phyloP scores from a whole-genome alignment of 2,113 vertebrate genomes.

The Phyllostomus hastatus region DNA sequence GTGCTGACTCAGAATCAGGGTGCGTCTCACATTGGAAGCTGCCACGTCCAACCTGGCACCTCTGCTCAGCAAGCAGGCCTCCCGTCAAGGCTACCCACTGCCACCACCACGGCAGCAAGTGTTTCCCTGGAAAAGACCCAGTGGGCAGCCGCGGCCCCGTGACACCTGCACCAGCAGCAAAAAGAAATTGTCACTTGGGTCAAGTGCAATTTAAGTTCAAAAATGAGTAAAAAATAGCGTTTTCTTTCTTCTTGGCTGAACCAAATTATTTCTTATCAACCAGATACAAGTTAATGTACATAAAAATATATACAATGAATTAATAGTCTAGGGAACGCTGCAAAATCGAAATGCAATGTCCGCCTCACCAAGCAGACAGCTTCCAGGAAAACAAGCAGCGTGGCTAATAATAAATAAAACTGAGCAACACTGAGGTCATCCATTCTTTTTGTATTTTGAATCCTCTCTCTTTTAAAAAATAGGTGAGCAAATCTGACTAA shows the following conservation, averaged over 20 bases:
- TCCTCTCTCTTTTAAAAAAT: neutral
- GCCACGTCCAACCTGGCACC: too few relatives aligned
- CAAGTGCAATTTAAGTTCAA: neutral
- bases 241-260: neutral
- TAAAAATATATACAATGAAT: neutral
- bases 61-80: neutral
- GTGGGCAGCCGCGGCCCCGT: neutral
- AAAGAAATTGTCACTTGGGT: neutral
- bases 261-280: neutral
- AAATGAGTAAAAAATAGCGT: neutral
- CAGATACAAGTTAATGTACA: neutral
- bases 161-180: neutral
- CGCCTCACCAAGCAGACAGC: constrained; percentile 46
- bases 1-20: neutral
- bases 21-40: fast-evolving
- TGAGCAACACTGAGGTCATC: neutral
- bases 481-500: constrained; percentile 44
- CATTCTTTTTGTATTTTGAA: constrained; percentile 24
- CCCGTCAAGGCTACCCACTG: fast-evolving
- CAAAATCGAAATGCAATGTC: constrained; percentile 27
- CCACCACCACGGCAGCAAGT: fast-evolving
- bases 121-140: neutral
- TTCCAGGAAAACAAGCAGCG: constrained; percentile 49
- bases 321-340: neutral
- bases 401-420: constrained; percentile 27